Evolutionary conservation across 2,888 invertebrate genomes (phyloP).

Genomic region (Holacanthella duospinosa): DNA sequence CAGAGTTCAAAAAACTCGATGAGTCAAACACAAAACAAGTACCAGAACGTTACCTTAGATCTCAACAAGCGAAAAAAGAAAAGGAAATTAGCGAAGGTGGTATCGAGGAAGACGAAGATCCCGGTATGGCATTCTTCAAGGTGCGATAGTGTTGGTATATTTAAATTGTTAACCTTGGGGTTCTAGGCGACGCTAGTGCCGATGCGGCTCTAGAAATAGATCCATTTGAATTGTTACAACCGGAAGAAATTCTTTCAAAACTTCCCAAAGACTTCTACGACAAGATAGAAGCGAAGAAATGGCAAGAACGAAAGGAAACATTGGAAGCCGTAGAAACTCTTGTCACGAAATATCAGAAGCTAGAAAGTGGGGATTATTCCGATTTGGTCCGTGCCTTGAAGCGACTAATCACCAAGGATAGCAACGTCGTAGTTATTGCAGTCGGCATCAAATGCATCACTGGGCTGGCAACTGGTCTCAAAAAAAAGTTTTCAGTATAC

Average conservation of each 20-base stretch:
- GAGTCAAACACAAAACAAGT: conserved; percentile 51
- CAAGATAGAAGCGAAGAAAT: conserved; percentile 86
- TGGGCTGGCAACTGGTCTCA: conserved; percentile 70
- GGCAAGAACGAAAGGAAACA: conserved; percentile 91
- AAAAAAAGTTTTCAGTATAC: conserved; percentile 76
- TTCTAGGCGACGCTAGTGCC: conserved; percentile 23
- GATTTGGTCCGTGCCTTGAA: conserved; percentile 76
- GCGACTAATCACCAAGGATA: conserved; percentile 82
- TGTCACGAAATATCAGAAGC: conserved; percentile 62
- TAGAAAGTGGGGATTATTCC: conserved; percentile 82
- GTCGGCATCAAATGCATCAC: conserved; percentile 73
- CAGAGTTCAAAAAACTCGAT: conserved; percentile 67
- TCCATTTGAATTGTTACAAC: conserved; percentile 78
- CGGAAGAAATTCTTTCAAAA: conserved; percentile 85
- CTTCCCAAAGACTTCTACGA: conserved; percentile 93
- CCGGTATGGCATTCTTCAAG: conserved; percentile 1
- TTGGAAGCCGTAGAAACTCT: conserved; percentile 70
- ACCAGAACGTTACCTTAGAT: conserved; percentile 65
- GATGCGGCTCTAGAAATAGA: conserved; percentile 58
- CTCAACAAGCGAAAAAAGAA: conserved; percentile 64
- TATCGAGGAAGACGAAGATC: conserved; percentile 45
- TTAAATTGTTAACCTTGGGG: neutral
- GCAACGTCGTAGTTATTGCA: conserved; percentile 86
- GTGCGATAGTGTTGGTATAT: neutral
- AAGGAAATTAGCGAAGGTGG: conserved; percentile 48